Evolutionary conservation across 2,888 invertebrate genomes (phyloP), one percentile per base, ranked within the genome.

Genomic region (Unio pictorum): DNA sequence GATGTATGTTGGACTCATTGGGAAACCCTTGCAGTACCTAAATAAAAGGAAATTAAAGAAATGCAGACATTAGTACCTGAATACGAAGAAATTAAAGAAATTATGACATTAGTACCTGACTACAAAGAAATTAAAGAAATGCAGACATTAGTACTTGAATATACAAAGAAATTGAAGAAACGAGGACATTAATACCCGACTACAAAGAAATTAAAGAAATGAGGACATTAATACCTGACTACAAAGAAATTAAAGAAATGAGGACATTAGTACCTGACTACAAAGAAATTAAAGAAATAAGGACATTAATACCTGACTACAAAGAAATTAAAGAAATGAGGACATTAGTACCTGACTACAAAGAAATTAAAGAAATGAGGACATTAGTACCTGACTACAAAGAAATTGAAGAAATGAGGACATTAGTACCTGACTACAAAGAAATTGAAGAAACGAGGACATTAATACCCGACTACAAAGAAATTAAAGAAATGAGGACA

Each of bases 1-100:
- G 90, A 67, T 95, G 92, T 93, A 94, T 94, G 88, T 96, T 95
- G 0, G 95, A 94, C 74, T 95, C 94, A 89, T 95, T 95, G 64
- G 95, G 92, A 89, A 95, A 96, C 63, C 96, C 95, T 65, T 96
- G 96, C 71, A 97, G 94, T 55, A 95, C 96, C 96, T 96, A 86
- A 55, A 88, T 89, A 81, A 64, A 67, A 71, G 5, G 34, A 8
- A 66, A 68, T 34, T 5, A 34, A 34, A 34, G 34, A 34, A 34
- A 34, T 7, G 34, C 23, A 23, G 23, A 23, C 23, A 23, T 23
- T 23, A 23, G 0, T 23, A 23, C 23, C 23, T 23, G 23, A 23
- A 0, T 23, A 23, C 23, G 0, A 23, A 23, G 2, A 28, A 28
- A 28, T 28, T 23, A 23, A 23, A 23, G 23, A 23, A 23, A 23